Conservation (phyloP, 2,113 vertebrate genomes). For the Pelecanus crispus region DNA sequence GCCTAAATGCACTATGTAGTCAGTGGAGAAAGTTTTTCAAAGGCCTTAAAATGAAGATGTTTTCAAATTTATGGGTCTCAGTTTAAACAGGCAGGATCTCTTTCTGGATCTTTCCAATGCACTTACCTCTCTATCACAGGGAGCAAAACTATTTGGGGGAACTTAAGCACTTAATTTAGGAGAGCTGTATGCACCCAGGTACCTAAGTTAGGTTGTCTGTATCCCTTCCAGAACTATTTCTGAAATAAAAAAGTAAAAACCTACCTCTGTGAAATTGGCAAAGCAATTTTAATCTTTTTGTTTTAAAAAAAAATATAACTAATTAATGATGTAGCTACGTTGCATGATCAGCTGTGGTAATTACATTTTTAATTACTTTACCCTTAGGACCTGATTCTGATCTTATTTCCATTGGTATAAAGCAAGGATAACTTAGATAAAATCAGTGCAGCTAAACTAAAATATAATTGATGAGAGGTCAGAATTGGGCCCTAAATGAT, state of each 20-base stretch:
- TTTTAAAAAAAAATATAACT: not conserved
- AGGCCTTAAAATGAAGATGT: not conserved
- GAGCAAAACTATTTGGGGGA: not conserved
- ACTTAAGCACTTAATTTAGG: not conserved
- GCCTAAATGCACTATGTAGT: not conserved
- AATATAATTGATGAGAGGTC: slow-evolving; percentile 36
- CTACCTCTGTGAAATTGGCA: not conserved
- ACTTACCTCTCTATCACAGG: not conserved
- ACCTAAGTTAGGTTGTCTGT: not conserved
- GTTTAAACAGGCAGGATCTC: not conserved
- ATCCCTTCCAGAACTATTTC: not conserved
- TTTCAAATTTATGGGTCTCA: not conserved
- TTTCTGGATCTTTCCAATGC: not conserved
- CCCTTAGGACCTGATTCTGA: slow-evolving; percentile 33
- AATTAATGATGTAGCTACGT: not conserved
- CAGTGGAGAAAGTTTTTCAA: not conserved
- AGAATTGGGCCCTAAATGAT: slow-evolving; percentile 15
- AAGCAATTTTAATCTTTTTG: not conserved
- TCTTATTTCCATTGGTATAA: slow-evolving; percentile 19
- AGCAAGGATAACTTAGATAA: slow-evolving; percentile 5
- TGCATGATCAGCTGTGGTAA: slow-evolving; percentile 39
- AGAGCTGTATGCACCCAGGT: not conserved
- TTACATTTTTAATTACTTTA: slow-evolving; percentile 54
- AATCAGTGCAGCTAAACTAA: slow-evolving; percentile 22
- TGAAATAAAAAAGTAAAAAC: not conserved